Conservation (phyloP, 2,113 vertebrate genomes). For the Etheostoma cragini region DNA sequence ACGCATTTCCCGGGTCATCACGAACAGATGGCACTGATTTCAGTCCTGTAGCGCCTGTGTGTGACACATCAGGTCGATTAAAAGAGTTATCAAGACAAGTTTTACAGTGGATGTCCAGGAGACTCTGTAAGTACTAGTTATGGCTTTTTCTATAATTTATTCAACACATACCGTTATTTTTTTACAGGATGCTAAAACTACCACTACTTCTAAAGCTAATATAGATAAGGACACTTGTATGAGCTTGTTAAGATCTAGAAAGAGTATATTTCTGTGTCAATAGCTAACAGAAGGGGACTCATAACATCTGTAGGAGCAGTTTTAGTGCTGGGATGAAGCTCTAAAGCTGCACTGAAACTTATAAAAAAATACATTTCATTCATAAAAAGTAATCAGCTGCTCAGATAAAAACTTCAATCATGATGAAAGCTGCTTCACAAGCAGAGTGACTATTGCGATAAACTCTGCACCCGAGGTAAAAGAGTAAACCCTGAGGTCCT, state of each 20-base stretch:
- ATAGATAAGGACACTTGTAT: not conserved
- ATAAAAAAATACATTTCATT: not conserved
- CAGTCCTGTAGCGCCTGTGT: not conserved
- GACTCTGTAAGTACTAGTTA: not conserved
- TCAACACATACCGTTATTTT: not conserved
- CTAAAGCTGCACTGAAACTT: not conserved
- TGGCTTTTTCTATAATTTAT: not conserved
- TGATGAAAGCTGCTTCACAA: not conserved
- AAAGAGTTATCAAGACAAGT: not conserved
- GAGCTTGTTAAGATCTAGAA: not conserved
- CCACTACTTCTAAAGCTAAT: not conserved
- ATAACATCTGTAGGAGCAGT: not conserved
- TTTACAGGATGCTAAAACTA: not conserved
- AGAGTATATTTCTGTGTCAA: not conserved
- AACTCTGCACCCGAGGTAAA: not conserved
- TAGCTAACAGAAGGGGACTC: not conserved
- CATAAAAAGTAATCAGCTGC: not conserved
- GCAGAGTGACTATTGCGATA: not conserved
- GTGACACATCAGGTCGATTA: not conserved
- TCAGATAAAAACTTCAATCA: not conserved
- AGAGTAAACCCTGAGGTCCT: not conserved
- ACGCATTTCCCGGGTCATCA: not conserved
- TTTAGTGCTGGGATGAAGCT: not conserved
- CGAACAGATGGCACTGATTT: not conserved
- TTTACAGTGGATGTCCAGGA: constrained; percentile 4